phyloP scores from a whole-genome alignment of 2,888 invertebrate genomes.

The Brachynemurus nebulosus region DNA sequence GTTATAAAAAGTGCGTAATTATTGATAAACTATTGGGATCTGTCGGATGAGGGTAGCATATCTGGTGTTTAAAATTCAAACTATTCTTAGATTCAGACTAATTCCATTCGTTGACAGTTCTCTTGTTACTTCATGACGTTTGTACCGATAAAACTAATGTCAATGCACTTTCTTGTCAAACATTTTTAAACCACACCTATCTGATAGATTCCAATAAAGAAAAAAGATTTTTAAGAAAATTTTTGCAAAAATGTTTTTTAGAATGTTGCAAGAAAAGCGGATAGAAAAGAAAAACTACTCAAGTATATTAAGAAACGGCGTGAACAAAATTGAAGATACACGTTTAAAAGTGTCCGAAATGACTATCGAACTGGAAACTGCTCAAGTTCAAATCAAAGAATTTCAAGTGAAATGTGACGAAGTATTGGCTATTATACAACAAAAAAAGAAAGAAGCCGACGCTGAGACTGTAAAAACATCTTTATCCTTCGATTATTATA shows the following conservation, averaged over 20 bases:
- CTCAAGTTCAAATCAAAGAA: conserved; percentile 58
- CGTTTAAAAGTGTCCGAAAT: conserved; percentile 66
- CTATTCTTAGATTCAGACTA: too few relatives aligned
- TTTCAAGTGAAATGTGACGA: conserved; percentile 76
- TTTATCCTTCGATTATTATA: background rate
- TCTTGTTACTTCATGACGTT: too few relatives aligned
- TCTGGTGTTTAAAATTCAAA: too few relatives aligned
- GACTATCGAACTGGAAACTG: conserved; percentile 68
- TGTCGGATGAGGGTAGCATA: too few relatives aligned
- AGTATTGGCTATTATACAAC: conserved; percentile 67
- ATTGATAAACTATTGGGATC: too few relatives aligned
- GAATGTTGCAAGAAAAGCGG: conserved; percentile 59
- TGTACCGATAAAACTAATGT: too few relatives aligned
- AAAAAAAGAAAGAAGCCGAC: conserved; percentile 69
- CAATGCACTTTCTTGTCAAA: too few relatives aligned
- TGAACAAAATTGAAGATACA: conserved; percentile 80
- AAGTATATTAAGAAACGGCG: conserved; percentile 66
- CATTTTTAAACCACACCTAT: too few relatives aligned
- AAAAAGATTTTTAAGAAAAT: background rate
- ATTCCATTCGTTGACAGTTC: too few relatives aligned
- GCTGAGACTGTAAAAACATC: conserved; percentile 29
- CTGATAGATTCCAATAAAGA: too few relatives aligned
- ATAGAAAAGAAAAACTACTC: conserved; percentile 55
- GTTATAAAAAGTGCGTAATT: conserved; percentile 69
- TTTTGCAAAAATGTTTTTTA: conserved; percentile 27